phyloP scores from a whole-genome alignment of 1,140 invertebrate species.

The Drosophila sp. region DNA sequence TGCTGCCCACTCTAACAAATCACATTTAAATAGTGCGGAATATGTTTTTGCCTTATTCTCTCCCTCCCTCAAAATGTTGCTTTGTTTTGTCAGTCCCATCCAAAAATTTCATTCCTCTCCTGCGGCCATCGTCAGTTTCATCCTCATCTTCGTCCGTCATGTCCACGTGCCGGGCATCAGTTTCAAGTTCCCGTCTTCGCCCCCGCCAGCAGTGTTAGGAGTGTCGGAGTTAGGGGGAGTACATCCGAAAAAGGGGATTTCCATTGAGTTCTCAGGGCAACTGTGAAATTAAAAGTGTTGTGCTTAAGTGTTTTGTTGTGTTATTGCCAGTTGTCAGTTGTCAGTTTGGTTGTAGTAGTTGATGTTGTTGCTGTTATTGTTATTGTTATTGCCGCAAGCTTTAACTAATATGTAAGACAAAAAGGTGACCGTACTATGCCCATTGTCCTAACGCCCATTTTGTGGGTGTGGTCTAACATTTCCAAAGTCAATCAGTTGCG shows the following conservation, averaged over 20 bases:
- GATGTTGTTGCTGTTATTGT: too few species aligned
- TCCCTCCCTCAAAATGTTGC: conserved; percentile 13
- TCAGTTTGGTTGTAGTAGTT: conserved; percentile 34
- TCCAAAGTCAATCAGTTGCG: conserved; percentile 68
- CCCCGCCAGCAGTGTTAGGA: neutral
- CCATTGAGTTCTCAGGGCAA: conserved; percentile 29
- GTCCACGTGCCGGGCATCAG: conserved; percentile 80
- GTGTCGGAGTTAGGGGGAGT: neutral
- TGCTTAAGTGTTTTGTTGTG: conserved; percentile 80
- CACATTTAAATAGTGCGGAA: conserved; percentile 71
- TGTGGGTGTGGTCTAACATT: conserved; percentile 41
- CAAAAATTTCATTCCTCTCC: neutral
- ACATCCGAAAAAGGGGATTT: conserved; percentile 18
- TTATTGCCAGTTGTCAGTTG: conserved; percentile 34
- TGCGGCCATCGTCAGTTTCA: conserved; percentile 37
- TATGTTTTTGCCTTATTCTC: conserved; percentile 34
- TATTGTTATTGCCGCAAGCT: conserved; percentile 63
- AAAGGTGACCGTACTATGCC: conserved; percentile 50
- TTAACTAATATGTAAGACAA: conserved; percentile 73
- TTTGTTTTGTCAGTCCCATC: conserved; percentile 20
- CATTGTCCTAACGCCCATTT: neutral
- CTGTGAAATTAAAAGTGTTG: conserved; percentile 79
- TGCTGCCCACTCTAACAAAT: conserved; percentile 42
- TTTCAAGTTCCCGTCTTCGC: conserved; percentile 61
- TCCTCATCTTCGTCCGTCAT: conserved; percentile 49